A percentile compares a stretch with the other conserved stretches of the same genome.
phyloP scores from a whole-genome alignment of 2,888 invertebrate genomes.

The Emesis castigata region DNA sequence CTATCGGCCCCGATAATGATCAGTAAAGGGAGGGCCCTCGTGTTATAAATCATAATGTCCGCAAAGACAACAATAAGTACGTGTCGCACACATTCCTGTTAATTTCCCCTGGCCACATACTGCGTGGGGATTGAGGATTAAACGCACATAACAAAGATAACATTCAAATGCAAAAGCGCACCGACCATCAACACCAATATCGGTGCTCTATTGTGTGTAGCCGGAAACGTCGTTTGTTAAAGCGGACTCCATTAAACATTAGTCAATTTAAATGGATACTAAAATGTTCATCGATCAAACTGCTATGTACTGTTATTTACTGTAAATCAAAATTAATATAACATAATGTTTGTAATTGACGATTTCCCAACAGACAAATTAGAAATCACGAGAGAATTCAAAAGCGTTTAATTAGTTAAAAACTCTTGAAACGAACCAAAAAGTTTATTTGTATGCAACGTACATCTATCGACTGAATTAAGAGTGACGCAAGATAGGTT shows the following conservation, averaged over 20 bases:
- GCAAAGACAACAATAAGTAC: constrained; percentile 69
- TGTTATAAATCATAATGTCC: constrained; percentile 78
- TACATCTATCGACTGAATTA: background rate
- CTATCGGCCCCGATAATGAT: constrained; percentile 62
- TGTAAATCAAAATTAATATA: constrained; percentile 8
- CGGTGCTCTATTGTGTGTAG: constrained; percentile 74
- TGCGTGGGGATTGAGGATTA: constrained; percentile 72
- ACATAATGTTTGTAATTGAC: background rate
- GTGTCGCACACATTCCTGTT: constrained; percentile 80
- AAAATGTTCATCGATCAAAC: constrained; percentile 10
- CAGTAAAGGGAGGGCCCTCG: constrained; percentile 52
- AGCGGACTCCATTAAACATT: constrained; percentile 11
- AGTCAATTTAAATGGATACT: constrained; percentile 11
- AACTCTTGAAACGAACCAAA: constrained; percentile 4
- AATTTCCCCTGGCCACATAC: constrained; percentile 80
- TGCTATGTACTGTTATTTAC: constrained; percentile 3
- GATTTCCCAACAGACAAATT: background rate
- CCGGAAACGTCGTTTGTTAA: constrained; percentile 72
- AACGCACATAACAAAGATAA: constrained; percentile 67
- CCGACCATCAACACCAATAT: constrained; percentile 69
- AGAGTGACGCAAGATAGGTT: background rate
- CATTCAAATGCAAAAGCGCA: constrained; percentile 70
- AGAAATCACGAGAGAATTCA: background rate
- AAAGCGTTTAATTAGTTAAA: constrained; percentile 6
- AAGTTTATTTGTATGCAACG: background rate